Conservation (phyloP, 2,113 vertebrate species). For the Eretmochelys imbricata region DNA sequence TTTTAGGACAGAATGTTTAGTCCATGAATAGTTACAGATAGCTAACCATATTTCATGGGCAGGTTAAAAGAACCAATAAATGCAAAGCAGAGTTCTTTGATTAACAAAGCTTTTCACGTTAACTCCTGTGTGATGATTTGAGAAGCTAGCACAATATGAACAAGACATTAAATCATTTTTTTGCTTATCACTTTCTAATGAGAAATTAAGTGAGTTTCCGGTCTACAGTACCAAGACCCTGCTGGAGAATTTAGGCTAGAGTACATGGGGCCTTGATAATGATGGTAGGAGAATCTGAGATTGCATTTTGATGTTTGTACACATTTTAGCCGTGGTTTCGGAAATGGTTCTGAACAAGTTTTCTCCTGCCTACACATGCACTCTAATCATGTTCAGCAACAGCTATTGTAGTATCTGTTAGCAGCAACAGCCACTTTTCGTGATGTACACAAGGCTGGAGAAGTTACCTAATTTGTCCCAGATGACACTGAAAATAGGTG, state of each 20-base stretch:
- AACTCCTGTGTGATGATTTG: neutral
- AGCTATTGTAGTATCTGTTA: neutral
- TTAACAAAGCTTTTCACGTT: fast-evolving
- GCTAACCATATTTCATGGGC: conserved; percentile 8
- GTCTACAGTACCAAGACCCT: neutral
- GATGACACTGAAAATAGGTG: neutral
- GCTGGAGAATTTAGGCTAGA: neutral
- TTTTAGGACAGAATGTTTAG: conserved; percentile 17
- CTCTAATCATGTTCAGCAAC: neutral
- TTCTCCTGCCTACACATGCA: neutral
- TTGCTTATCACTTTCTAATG: neutral
- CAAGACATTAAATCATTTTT: neutral
- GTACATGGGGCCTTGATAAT: neutral
- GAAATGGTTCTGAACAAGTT: neutral
- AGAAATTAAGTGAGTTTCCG: neutral
- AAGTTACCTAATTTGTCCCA: neutral
- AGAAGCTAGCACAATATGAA: neutral
- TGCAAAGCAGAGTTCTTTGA: neutral
- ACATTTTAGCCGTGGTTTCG: neutral
- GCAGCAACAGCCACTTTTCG: neutral
- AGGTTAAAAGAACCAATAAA: neutral
- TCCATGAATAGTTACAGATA: conserved; percentile 1
- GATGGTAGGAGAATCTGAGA: neutral
- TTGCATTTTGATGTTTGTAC: neutral
- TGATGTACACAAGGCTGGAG: neutral